Evolutionary conservation across 2,888 invertebrate genomes (phyloP).

Genomic region (Scrobipalpa atriplicella): DNA sequence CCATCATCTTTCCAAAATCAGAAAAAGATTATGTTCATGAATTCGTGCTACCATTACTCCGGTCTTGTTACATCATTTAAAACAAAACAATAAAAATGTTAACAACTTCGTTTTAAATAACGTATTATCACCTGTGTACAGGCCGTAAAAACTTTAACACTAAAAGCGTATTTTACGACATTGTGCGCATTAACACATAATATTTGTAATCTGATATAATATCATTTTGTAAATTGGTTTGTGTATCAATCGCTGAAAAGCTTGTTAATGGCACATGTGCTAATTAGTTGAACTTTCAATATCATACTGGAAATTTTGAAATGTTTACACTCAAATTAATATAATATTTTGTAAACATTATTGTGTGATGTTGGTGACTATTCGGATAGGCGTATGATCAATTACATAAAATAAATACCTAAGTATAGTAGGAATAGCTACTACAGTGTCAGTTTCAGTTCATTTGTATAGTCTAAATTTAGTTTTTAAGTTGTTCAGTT

Average conservation of each 20-base stretch:
- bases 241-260: neutral
- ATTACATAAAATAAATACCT: too few relatives aligned
- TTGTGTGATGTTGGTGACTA: too few relatives aligned
- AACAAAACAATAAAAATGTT: neutral
- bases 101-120: neutral
- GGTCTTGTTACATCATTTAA: neutral
- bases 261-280: neutral
- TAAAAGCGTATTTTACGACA: conserved; percentile 10
- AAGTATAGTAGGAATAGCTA: too few relatives aligned
- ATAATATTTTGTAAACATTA: too few relatives aligned
- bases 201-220: conserved; percentile 11
- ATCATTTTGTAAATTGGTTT: conserved; percentile 5
- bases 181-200: neutral
- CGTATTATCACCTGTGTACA: neutral
- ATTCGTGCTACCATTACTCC: neutral
- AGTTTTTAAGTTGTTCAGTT: too few relatives aligned
- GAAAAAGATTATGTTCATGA: too few relatives aligned
- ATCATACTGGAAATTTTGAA: too few relatives aligned
- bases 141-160: conserved; percentile 16
- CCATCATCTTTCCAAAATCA: too few relatives aligned
- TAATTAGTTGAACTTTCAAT: neutral
- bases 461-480: too few relatives aligned
- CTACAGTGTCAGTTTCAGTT: too few relatives aligned
- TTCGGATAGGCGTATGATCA: too few relatives aligned
- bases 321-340: too few relatives aligned